Conservation (phyloP, 2,113 vertebrate genomes). For the Proterorhinus semilunaris region DNA sequence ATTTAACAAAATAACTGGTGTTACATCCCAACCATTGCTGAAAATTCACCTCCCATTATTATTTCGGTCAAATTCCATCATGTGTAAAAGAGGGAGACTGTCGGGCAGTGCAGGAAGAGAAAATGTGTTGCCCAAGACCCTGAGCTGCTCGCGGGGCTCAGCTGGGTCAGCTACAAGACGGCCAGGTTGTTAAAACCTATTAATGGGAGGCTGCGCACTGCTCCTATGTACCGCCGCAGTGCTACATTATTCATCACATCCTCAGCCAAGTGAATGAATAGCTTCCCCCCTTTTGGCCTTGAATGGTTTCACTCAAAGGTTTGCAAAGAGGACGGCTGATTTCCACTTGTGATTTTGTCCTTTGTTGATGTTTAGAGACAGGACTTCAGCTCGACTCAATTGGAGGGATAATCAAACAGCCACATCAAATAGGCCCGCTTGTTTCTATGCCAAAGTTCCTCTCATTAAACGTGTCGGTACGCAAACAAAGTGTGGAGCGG, state of each 20-base stretch:
- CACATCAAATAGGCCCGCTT: constrained; percentile 65
- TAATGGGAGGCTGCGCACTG: constrained; percentile 58
- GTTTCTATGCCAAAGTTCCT: constrained; percentile 63
- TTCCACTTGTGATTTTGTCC: constrained; percentile 55
- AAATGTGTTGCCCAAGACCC: constrained; percentile 40
- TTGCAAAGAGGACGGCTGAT: constrained; percentile 33
- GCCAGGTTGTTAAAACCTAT: constrained; percentile 73
- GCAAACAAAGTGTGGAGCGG: constrained; percentile 60
- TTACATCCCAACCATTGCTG: constrained; percentile 21
- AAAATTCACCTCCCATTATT: constrained; percentile 37
- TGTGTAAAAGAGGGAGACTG: constrained; percentile 33
- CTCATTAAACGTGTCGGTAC: constrained; percentile 69
- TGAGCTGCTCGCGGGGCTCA: constrained; percentile 45
- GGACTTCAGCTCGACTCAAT: constrained; percentile 53
- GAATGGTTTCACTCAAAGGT: constrained; percentile 41
- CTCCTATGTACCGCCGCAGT: constrained; percentile 53
- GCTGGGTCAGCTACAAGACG: constrained; percentile 65
- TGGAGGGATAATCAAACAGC: constrained; percentile 66
- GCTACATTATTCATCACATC: constrained; percentile 71
- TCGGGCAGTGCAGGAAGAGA: constrained; percentile 39
- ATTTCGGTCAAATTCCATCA: constrained; percentile 38
- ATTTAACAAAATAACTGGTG: constrained; percentile 2
- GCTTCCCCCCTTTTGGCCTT: constrained; percentile 30
- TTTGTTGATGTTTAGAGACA: constrained; percentile 63
- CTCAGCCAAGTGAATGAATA: constrained; percentile 51